Conservation (phyloP, 2,113 vertebrate species). For the Lasiurus cinereus region DNA sequence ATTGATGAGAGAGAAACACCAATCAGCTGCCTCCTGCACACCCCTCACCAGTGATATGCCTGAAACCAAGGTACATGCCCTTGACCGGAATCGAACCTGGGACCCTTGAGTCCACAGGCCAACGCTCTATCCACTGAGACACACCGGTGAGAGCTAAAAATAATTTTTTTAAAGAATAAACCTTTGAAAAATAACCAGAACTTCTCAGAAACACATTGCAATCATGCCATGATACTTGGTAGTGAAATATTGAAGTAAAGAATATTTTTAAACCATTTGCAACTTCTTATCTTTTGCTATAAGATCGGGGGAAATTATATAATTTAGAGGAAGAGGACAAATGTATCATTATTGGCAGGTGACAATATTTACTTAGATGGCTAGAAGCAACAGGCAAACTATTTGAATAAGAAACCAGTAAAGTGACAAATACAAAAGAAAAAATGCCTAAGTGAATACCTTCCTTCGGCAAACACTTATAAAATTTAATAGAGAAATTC, state of each 20-base stretch:
- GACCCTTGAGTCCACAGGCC: no score
- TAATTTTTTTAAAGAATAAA: background rate
- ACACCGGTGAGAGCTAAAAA: no score
- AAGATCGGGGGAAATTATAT: background rate
- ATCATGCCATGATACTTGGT: background rate
- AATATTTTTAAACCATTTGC: constrained; percentile 16
- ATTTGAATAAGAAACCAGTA: background rate
- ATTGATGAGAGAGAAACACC: no score
- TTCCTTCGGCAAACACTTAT: background rate
- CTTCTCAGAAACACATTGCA: background rate
- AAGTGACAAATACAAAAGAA: constrained; percentile 40
- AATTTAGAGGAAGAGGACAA: background rate
- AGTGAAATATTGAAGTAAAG: background rate
- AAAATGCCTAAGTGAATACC: constrained; percentile 27
- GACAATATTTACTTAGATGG: background rate
- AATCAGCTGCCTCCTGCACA: no score
- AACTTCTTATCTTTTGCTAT: constrained; percentile 17
- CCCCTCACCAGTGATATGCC: no score
- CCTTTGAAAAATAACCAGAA: background rate
- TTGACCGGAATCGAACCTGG: no score
- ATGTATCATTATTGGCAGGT: background rate
- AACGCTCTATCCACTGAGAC: no score
- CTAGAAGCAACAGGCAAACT: background rate
- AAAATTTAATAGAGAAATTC: constrained; percentile 1
- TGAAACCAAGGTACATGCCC: no score